Evolutionary conservation across 2,888 invertebrate species (phyloP).

Genomic region (Sphinx pinastri): DNA sequence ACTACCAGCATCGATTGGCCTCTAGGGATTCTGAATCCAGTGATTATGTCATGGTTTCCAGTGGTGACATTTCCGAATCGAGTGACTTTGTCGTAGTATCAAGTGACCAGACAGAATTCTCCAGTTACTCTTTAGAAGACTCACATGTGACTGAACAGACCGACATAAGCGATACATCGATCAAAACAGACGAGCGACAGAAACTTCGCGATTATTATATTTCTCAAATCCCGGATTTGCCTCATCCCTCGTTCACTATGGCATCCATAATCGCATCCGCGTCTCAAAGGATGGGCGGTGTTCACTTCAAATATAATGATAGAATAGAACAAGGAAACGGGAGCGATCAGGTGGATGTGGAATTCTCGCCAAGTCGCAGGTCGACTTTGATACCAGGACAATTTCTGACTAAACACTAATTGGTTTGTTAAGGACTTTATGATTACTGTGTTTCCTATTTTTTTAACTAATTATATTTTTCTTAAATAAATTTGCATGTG

Average conservation of each 20-base stretch:
- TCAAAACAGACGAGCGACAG: conserved; percentile 39
- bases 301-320: conserved; percentile 53
- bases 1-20: conserved; percentile 47
- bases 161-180: conserved; percentile 37
- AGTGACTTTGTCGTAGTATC: conserved; percentile 2
- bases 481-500: too few relatives aligned
- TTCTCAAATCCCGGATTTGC: conserved; percentile 60
- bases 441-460: too few relatives aligned
- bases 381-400: conserved; percentile 54
- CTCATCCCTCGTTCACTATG: conserved; percentile 55
- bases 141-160: conserved; percentile 35
- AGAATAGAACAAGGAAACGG: conserved; percentile 50
- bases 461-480: too few relatives aligned
- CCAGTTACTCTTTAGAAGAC: not conserved
- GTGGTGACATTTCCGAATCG: conserved; percentile 23
- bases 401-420: conserved; percentile 28
- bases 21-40: conserved; percentile 23
- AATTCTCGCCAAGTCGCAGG: conserved; percentile 55
- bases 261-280: conserved; percentile 60
- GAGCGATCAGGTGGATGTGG: conserved; percentile 35
- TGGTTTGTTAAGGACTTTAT: not conserved
- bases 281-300: conserved; percentile 50
- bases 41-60: not conserved
- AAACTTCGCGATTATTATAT: conserved; percentile 52
- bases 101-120: not conserved